A percentile compares a stretch with the other conserved stretches of the same genome.
Conservation (phyloP, 2,113 vertebrate species). For the Sphaerodactylus townsendi region DNA sequence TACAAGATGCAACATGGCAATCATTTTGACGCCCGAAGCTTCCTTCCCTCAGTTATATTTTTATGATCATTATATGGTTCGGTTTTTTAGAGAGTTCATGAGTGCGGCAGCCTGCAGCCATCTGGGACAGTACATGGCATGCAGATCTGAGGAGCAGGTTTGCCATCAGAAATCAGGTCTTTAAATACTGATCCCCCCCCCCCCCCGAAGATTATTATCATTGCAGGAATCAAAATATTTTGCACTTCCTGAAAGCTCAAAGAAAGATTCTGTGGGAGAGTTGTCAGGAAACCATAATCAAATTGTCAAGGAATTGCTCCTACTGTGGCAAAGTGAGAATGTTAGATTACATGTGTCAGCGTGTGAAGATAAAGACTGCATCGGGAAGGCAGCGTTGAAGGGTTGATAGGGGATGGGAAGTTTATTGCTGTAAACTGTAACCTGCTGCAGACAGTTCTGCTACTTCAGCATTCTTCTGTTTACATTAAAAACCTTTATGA, state of each 20-base stretch:
- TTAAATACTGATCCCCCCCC: constrained; percentile 54
- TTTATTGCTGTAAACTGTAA: constrained; percentile 53
- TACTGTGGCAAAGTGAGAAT: constrained; percentile 73
- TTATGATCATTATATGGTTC: constrained; percentile 2
- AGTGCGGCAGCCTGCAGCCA: constrained; percentile 8
- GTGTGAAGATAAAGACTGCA: constrained; percentile 67
- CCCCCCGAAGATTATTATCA: constrained; percentile 65
- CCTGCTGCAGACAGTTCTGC: constrained; percentile 62
- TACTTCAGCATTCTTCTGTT: constrained; percentile 63
- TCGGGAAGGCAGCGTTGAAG: constrained; percentile 60
- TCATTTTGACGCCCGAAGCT: not conserved
- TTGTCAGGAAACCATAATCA: constrained; percentile 77
- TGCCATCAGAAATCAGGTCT: constrained; percentile 73
- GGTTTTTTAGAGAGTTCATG: not conserved
- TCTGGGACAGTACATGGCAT: constrained; percentile 40
- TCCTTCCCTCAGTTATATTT: constrained; percentile 10
- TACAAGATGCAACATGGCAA: not conserved
- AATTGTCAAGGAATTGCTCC: constrained; percentile 77
- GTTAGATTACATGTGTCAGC: constrained; percentile 77
- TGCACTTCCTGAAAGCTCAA: constrained; percentile 68
- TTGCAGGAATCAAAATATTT: constrained; percentile 79
- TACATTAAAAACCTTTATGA: constrained; percentile 63
- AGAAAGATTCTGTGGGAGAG: constrained; percentile 66
- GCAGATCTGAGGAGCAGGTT: constrained; percentile 48
- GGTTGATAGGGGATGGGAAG: constrained; percentile 57